phyloP scores from a whole-genome alignment of 2,113 vertebrate species.

The Myrmophylax atrothorax region DNA sequence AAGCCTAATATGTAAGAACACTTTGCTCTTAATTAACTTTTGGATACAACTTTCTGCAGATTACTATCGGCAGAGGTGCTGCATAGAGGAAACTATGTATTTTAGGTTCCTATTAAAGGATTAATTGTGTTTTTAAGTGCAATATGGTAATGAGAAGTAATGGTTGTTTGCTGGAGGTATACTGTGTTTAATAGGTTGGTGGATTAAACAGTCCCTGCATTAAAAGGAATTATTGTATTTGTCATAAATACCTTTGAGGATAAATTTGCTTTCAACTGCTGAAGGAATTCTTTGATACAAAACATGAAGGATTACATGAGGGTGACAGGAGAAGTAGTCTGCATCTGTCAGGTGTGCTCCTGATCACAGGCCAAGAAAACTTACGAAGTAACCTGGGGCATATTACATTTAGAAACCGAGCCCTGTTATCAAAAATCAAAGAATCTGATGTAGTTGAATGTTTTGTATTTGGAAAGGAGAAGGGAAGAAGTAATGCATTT shows the following conservation, averaged over 20 bases:
- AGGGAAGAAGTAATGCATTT: constrained; percentile 37
- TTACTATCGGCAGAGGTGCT: not conserved
- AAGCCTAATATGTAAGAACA: constrained; percentile 27
- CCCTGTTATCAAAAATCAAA: constrained; percentile 74
- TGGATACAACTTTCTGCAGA: constrained; percentile 39
- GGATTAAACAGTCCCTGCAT: constrained; percentile 67
- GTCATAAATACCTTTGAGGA: constrained; percentile 77
- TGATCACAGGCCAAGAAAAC: constrained; percentile 74
- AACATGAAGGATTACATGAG: constrained; percentile 74
- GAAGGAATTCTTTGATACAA: constrained; percentile 74
- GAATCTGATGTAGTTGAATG: constrained; percentile 42
- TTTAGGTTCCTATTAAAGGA: constrained; percentile 64
- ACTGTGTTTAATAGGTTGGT: constrained; percentile 42
- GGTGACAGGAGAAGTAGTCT: constrained; percentile 72
- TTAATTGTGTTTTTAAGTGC: constrained; percentile 70
- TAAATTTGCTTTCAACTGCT: constrained; percentile 69
- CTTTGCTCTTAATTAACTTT: constrained; percentile 44
- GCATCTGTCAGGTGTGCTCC: constrained; percentile 82
- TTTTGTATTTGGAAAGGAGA: constrained; percentile 59
- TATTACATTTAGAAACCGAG: constrained; percentile 67
- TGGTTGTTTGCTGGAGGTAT: constrained; percentile 64
- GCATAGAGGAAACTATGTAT: constrained; percentile 48
- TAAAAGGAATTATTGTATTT: constrained; percentile 77
- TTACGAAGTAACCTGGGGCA: constrained; percentile 74
- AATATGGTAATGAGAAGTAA: constrained; percentile 61